Conservation (phyloP, 2,797 vertebrate genomes). For the Carapus acus region DNA sequence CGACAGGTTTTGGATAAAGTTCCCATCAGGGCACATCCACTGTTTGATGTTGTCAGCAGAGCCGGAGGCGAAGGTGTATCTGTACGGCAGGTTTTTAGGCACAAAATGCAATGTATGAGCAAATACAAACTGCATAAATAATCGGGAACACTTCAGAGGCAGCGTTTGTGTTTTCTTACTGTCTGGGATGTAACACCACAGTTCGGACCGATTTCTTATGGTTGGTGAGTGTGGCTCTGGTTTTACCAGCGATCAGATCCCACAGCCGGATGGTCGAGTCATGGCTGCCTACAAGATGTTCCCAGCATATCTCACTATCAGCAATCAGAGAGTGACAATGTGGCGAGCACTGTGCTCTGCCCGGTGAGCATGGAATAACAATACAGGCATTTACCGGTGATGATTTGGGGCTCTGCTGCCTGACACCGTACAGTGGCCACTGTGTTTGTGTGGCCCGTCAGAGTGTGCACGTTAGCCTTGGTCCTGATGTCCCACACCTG, state of each 20-base stretch:
- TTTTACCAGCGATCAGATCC: conserved; percentile 97
- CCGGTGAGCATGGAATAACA: neutral
- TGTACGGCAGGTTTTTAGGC: conserved; percentile 38
- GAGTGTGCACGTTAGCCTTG: conserved; percentile 94
- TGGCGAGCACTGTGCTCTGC: neutral
- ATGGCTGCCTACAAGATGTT: conserved; percentile 82
- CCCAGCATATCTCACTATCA: no score
- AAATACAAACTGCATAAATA: neutral
- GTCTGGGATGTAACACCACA: conserved; percentile 88
- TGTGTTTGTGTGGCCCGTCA: conserved; percentile 94
- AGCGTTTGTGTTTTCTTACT: conserved; percentile 72
- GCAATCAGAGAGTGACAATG: neutral
- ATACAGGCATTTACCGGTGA: conserved; percentile 79
- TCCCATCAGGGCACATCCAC: conserved; percentile 98
- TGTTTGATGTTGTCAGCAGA: conserved; percentile 99
- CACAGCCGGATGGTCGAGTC: conserved; percentile 96
- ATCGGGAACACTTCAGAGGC: neutral
- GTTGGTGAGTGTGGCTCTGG: conserved; percentile 95
- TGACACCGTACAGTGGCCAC: conserved; percentile 96
- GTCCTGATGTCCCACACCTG: conserved; percentile 98
- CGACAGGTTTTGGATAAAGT: conserved; percentile 97
- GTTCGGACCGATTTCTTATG: conserved; percentile 97
- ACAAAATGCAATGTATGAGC: neutral
- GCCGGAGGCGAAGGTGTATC: conserved; percentile 96
- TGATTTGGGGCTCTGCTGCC: conserved; percentile 90